phyloP scores from a whole-genome alignment of 2,113 vertebrate genomes.

The Loxodonta africana region DNA sequence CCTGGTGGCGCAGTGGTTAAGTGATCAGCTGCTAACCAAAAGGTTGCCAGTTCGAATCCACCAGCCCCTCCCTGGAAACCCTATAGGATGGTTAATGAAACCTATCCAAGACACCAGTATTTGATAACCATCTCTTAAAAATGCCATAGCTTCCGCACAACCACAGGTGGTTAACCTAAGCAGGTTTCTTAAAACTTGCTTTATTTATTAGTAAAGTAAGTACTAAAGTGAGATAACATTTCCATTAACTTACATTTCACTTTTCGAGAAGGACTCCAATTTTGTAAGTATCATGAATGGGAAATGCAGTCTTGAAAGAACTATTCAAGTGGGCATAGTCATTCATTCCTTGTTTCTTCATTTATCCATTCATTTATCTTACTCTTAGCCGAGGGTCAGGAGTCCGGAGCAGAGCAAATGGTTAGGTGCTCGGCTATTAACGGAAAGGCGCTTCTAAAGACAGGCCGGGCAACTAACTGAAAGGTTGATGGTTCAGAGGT shows the following conservation, averaged over 20 bases:
- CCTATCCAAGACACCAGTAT: background rate
- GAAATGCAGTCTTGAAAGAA: constrained; percentile 61
- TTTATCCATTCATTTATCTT: constrained; percentile 5
- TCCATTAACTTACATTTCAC: constrained; percentile 75
- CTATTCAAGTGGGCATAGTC: background rate
- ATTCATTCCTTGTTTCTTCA: constrained; percentile 16
- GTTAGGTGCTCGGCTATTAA: background rate
- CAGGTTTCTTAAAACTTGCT: constrained; percentile 56
- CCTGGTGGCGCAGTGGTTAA: too few relatives aligned
- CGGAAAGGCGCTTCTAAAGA: background rate
- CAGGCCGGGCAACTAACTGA: background rate
- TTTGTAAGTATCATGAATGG: constrained; percentile 41
- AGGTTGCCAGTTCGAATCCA: too few relatives aligned
- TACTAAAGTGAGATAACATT: constrained; percentile 73
- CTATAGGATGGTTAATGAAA: background rate
- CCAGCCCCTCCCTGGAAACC: too few relatives aligned
- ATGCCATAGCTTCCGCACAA: constrained; percentile 22
- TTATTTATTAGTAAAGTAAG: constrained; percentile 57
- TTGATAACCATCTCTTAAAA: constrained; percentile 32
- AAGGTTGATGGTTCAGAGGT: background rate
- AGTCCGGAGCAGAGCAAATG: background rate
- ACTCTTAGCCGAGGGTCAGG: background rate
- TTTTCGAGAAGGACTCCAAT: constrained; percentile 67
- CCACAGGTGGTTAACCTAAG: constrained; percentile 30
- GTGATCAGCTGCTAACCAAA: too few relatives aligned